Percentiles rank a stretch among this genome's conserved stretches.
Evolutionary conservation across 2,113 vertebrate species (phyloP).

Genomic region (Silurus asotus): DNA sequence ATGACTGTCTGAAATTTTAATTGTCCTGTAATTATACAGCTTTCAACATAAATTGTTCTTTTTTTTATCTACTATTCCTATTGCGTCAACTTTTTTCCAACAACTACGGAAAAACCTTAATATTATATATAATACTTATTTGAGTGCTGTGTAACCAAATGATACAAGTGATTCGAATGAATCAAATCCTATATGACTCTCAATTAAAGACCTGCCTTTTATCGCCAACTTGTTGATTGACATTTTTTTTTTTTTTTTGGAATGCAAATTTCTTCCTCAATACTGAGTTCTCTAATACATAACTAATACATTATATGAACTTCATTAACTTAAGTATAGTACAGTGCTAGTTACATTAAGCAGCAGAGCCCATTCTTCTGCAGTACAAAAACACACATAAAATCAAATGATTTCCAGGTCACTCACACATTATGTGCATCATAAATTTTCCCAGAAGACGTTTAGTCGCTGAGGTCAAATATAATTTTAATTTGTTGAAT

Average conservation of each 20-base stretch:
- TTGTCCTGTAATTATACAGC: too few species aligned
- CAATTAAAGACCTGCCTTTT: not conserved
- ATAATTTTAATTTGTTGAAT: not conserved
- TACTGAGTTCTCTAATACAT: not conserved
- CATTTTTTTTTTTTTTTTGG: not conserved
- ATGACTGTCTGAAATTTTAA: too few species aligned
- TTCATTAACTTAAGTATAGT: not conserved
- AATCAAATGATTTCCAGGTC: not conserved
- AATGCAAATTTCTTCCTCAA: not conserved
- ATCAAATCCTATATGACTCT: not conserved
- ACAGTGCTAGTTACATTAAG: not conserved
- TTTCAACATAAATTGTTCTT: too few species aligned
- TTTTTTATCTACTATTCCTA: too few species aligned
- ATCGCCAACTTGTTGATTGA: not conserved
- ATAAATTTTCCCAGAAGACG: not conserved
- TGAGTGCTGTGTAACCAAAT: too few species aligned
- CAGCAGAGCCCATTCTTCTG: not conserved
- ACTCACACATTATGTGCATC: slow-evolving; percentile 34
- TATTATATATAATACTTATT: too few species aligned
- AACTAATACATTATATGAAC: not conserved
- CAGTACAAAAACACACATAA: not conserved
- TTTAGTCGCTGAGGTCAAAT: not conserved
- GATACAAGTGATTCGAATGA: not conserved
- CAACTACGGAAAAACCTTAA: too few species aligned
- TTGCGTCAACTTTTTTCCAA: too few species aligned